Evolutionary conservation across 2,797 vertebrate species (phyloP).

Genomic region (Enteromius anoplus): DNA sequence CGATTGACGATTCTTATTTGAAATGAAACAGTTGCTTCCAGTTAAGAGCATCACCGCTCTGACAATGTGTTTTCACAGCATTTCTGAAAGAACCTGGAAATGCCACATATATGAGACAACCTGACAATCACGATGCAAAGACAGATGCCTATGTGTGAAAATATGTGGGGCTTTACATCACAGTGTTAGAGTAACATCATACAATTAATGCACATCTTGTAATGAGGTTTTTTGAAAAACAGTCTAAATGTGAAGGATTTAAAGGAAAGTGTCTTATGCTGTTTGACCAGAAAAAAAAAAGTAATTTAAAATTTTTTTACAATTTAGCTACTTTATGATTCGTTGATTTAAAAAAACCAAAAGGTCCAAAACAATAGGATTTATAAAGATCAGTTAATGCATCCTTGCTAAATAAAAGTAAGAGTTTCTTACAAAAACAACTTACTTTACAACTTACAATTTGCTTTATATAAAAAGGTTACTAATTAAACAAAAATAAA

Average conservation of each 20-base stretch:
- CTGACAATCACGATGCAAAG: background rate
- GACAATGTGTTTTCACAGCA: conserved; percentile 20
- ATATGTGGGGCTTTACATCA: background rate
- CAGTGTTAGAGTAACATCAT: background rate
- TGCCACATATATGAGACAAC: background rate
- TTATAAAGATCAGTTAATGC: background rate
- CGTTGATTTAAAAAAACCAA: background rate
- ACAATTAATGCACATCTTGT: background rate
- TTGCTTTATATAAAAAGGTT: background rate
- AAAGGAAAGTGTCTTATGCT: background rate
- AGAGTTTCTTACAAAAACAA: no score
- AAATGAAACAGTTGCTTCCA: conserved; percentile 35
- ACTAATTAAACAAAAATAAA: background rate
- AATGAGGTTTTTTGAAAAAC: background rate
- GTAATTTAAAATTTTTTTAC: background rate
- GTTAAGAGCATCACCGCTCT: conserved; percentile 24
- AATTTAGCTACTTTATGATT: background rate
- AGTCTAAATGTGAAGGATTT: background rate
- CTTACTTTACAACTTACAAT: no score
- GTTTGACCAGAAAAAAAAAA: background rate
- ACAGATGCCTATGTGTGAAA: conserved; percentile 1
- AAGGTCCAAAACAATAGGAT: background rate
- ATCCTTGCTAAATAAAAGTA: background rate
- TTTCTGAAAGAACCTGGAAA: conserved; percentile 10
- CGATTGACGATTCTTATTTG: conserved; percentile 24